Percentiles rank a stretch among this genome's conserved stretches.
Conservation (phyloP, 2,113 vertebrate genomes). For the Casuarius casuarius region DNA sequence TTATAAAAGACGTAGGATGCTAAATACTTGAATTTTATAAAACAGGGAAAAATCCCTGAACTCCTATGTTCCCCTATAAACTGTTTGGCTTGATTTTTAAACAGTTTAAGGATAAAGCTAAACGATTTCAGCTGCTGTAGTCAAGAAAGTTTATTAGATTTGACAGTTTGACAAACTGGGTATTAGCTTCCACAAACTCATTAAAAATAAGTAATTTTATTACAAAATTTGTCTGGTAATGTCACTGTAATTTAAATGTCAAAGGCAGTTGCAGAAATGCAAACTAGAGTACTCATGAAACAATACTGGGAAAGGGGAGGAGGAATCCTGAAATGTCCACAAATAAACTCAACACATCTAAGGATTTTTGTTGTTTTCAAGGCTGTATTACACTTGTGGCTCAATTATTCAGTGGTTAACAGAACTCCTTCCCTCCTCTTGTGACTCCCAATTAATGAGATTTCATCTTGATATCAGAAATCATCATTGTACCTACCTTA, state of each 20-base stretch:
- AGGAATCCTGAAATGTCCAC: background rate
- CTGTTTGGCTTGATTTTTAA: background rate
- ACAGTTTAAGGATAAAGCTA: background rate
- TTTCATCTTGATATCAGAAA: background rate
- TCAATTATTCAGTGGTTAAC: background rate
- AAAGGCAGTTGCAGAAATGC: background rate
- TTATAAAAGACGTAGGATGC: background rate
- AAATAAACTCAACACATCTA: background rate
- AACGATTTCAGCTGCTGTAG: background rate
- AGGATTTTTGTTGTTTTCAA: background rate
- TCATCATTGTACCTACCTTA: background rate
- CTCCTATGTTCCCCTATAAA: background rate
- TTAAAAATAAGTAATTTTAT: background rate
- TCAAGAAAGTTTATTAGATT: background rate
- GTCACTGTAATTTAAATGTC: background rate
- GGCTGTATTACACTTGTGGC: background rate
- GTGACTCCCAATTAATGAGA: background rate
- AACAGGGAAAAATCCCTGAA: background rate
- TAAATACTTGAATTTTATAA: background rate
- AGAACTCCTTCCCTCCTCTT: background rate
- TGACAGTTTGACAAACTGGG: background rate
- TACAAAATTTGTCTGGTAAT: background rate
- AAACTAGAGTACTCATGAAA: background rate
- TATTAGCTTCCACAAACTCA: background rate
- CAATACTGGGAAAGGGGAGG: background rate